Evolutionary conservation across 2,113 vertebrate genomes (phyloP).

Genomic region (Merops nubicus): DNA sequence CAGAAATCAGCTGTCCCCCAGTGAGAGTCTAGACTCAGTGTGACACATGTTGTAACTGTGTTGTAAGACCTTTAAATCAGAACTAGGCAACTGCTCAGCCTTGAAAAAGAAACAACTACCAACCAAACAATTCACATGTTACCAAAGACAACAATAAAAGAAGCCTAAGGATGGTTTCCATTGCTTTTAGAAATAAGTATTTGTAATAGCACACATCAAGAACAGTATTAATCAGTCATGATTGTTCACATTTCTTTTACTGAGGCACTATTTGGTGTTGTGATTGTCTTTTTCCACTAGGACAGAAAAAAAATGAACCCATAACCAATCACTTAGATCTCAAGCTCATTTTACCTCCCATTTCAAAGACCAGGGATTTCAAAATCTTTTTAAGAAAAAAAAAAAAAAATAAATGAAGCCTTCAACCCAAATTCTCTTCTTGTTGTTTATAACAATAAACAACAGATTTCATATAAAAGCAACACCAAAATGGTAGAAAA

Average conservation of each 20-base stretch:
- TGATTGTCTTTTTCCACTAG: neutral
- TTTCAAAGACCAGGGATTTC: neutral
- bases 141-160: neutral
- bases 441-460: neutral
- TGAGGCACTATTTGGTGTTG: neutral
- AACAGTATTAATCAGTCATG: neutral
- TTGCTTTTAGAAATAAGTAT: neutral
- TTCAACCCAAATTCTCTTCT: neutral
- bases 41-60: neutral
- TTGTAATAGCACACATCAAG: neutral
- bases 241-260: neutral
- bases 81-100: neutral
- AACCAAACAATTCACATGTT: neutral
- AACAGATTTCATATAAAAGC: conserved; percentile 9
- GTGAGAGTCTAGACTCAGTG: neutral
- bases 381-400: neutral
- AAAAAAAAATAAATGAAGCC: neutral
- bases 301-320: neutral
- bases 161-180: neutral
- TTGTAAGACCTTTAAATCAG: neutral
- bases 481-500: neutral
- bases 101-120: neutral
- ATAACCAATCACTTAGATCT: neutral
- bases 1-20: neutral
- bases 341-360: neutral